Base-by-base conservation (phyloP, 2,113 vertebrate genomes). In the Rhegmatorhina hoffmannsi region DNA sequence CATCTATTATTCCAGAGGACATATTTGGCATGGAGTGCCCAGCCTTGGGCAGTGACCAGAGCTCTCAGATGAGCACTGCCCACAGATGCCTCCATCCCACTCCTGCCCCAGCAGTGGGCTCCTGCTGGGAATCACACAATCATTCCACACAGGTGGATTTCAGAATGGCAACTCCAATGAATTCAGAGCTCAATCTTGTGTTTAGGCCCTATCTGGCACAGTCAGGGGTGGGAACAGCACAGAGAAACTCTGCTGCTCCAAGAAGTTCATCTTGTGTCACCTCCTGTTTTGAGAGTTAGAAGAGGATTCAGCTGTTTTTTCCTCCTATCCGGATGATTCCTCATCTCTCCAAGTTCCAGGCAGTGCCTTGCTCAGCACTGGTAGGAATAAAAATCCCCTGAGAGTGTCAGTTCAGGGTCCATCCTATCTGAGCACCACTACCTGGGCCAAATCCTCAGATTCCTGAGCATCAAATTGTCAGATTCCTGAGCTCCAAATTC, bases 71-170 rank as follows among this genome's bases (percentile, higher is more conserved):
- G 40, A 92, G 11, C 1, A 7, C 26, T 79, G 69, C 43, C 12
- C 25, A n/a, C 46, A 38, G 38, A 4, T 7, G 4, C 17, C 69
- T 40, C 55, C 68, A 67, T 14, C 38, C 62, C 31, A 7, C 36
- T 68, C 31, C 44, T 31, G 43, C 8, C 34, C 58, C 2, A 0
- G 68, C 50, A 34, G 8, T 5, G 29, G 63, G 36, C 23, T 64
- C 17, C 34, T 34, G 34, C 6, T 46, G 73, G 46, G 80, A 92
- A 6, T 14, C 34, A 21, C 4, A 10, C 8, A 14, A 17, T 13
- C 1, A 0, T 15, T 47, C 23, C 5, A 2, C 0, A 3, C 25
- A 18, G 8, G 3, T 21, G 47, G 28, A 17, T 62, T 66, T 49
- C 24, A 11, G 34, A 77, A n/a, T 14, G 46, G 2, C 13, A 38